Evolutionary conservation across 2,797 vertebrate species (phyloP), one percentile per base, ranked within the genome.

Genomic region (Esox masquinongy): DNA sequence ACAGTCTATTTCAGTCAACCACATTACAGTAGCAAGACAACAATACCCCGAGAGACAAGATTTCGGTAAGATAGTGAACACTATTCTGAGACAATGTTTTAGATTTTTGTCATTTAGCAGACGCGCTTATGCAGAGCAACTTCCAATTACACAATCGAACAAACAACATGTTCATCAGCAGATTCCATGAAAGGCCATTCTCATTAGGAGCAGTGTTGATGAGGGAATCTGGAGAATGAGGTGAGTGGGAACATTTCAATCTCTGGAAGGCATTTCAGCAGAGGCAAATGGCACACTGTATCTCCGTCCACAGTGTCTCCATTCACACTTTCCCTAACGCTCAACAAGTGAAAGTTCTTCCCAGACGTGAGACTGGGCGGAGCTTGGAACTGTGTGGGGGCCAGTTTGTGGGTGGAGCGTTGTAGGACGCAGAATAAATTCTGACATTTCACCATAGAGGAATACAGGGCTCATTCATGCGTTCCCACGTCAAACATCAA

Each of bases 171-270:
- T 47, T 47, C 43, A 24, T 61, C 56, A 24, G 56, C 56, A 24
- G 56, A 61, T 61, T 61, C 56, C 56, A 61, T 61, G 9, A 24
- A 24, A 61, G n/a, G 19, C 53, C 53, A 11, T 24, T 24, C 22
- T 61, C 56, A 61, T 24, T 61, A 61, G 22, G 24, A 61, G 56
- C 56, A 61, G 56, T 61, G 56, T 24, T 61, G 56, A 61, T 61
- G 56, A 61, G n/a, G 22, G 56, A 61, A 61, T 61, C 7, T 61
- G 56, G 24, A 61, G 56, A 61, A 61, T 61, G 56, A 24, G 1
- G 22, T 14, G 53, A 11, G 53, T 56, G 56, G 56, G 56, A 61
- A 24, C 56, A 59, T 59, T n/a, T 24, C 56, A 59, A 3, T 22
- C 9, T 59, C 56, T 59, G n/a, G 22, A 59, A 22, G 2, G 8